phyloP scores from a whole-genome alignment of 2,888 invertebrate species.

The Polymixis flavicincta region DNA sequence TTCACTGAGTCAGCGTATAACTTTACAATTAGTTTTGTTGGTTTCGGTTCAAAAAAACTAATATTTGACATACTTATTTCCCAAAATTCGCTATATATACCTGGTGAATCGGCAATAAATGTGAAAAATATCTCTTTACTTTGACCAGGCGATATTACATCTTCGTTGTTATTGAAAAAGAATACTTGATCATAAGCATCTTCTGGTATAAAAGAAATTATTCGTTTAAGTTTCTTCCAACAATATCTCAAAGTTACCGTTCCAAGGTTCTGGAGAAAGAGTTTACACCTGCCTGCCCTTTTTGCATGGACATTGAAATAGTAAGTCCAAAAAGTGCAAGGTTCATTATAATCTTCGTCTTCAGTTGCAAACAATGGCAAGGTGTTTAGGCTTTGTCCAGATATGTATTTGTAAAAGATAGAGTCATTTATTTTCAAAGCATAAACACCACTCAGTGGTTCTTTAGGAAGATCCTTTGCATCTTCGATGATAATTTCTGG shows the following conservation, averaged over 20 bases:
- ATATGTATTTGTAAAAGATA: slow-evolving; percentile 76
- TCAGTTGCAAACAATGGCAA: slow-evolving; percentile 68
- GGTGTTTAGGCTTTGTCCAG: slow-evolving; percentile 69
- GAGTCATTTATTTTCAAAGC: slow-evolving; percentile 84
- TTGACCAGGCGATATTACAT: slow-evolving; percentile 88
- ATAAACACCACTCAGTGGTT: slow-evolving; percentile 71
- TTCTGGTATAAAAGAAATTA: slow-evolving; percentile 79
- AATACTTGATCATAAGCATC: slow-evolving; percentile 83
- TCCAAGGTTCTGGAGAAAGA: slow-evolving; percentile 88
- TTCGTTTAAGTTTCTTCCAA: slow-evolving; percentile 84
- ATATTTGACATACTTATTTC: slow-evolving; percentile 85
- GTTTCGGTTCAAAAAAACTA: slow-evolving; percentile 77
- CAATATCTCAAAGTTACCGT: slow-evolving; percentile 86
- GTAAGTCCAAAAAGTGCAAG: slow-evolving; percentile 82
- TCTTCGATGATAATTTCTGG: slow-evolving; percentile 73
- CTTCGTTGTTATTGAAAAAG: slow-evolving; percentile 91
- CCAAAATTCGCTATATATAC: slow-evolving; percentile 87
- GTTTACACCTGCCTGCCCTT: slow-evolving; percentile 78
- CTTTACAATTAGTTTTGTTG: slow-evolving; percentile 78
- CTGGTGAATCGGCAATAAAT: slow-evolving; percentile 83
- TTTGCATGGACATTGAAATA: slow-evolving; percentile 83
- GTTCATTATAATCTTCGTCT: slow-evolving; percentile 74
- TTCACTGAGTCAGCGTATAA: slow-evolving; percentile 81
- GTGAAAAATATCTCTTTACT: slow-evolving; percentile 83
- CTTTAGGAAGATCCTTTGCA: slow-evolving; percentile 37